Evolutionary conservation across 1,140 invertebrate species (phyloP).

Genomic region (Oedothorax gibbosus): DNA sequence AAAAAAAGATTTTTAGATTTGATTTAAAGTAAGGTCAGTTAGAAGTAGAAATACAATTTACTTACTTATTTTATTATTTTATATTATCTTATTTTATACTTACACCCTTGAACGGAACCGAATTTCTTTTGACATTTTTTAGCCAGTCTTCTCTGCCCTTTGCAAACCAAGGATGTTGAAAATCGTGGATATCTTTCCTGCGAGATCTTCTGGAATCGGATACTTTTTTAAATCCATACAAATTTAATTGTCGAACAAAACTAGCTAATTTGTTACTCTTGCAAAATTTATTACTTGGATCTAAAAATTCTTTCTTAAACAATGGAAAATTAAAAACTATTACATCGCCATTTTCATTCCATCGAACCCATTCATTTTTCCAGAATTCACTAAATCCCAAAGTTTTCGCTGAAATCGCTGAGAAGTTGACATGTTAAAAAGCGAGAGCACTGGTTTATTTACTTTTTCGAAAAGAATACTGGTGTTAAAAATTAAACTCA

Average conservation of each 20-base stretch:
- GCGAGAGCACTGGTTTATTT: neutral
- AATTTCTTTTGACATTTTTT: constrained; percentile 16
- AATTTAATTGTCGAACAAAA: constrained; percentile 67
- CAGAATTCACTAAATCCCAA: constrained; percentile 49
- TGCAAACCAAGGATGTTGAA: constrained; percentile 68
- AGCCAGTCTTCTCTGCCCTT: constrained; percentile 63
- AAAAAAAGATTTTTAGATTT: too few species aligned
- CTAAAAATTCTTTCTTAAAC: constrained; percentile 54
- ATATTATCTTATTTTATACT: too few species aligned
- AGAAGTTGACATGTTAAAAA: neutral
- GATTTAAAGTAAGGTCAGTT: too few species aligned
- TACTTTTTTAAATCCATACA: constrained; percentile 65
- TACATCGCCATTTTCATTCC: constrained; percentile 43
- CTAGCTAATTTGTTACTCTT: constrained; percentile 67
- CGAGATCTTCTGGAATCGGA: constrained; percentile 7
- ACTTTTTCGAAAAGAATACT: neutral
- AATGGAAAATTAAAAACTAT: constrained; percentile 50
- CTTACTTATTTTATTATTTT: too few species aligned
- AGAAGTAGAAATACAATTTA: too few species aligned
- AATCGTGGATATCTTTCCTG: constrained; percentile 65
- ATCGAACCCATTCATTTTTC: constrained; percentile 37
- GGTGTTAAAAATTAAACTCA: neutral
- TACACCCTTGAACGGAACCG: neutral
- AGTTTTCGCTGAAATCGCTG: constrained; percentile 56
- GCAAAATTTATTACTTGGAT: constrained; percentile 66